A percentile compares a stretch with the other conserved stretches of the same genome.
Conservation (phyloP, 2,888 invertebrate genomes). For the Oeneis ivallda region DNA sequence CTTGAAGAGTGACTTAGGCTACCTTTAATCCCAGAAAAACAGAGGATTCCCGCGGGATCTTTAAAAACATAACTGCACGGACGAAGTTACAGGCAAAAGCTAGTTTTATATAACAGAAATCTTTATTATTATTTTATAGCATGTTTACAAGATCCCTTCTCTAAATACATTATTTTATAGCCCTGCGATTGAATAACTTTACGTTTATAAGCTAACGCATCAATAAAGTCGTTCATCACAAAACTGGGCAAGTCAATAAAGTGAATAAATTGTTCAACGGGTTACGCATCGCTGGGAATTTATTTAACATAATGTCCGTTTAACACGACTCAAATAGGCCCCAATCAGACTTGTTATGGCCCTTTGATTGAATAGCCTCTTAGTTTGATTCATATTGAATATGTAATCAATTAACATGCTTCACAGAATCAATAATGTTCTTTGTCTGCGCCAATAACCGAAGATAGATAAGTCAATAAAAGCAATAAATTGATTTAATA, state of each 20-base stretch:
- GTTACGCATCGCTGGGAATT: constrained; percentile 13
- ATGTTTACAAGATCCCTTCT: too few relatives aligned
- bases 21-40: too few relatives aligned
- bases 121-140: too few relatives aligned
- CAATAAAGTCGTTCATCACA: constrained; percentile 4
- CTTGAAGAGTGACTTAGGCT: too few relatives aligned
- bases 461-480: not conserved
- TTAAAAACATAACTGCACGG: too few relatives aligned
- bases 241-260: constrained; percentile 11
- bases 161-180: too few relatives aligned
- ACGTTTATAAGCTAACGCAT: not conserved
- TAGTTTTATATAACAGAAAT: too few relatives aligned
- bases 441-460: not conserved
- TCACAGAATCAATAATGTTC: not conserved
- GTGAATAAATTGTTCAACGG: not conserved
- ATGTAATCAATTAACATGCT: not conserved
- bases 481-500: constrained; percentile 4
- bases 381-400: constrained; percentile 1
- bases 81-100: too few relatives aligned
- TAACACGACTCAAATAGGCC: constrained; percentile 2
- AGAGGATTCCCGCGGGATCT: too few relatives aligned
- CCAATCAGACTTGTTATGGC: constrained; percentile 8
- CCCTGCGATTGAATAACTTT: not conserved
- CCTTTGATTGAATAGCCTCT: constrained; percentile 11
- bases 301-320: not conserved